A percentile compares a stretch with the other conserved stretches of the same genome.
phyloP scores from a whole-genome alignment of 1,140 invertebrate genomes.

The Drosophila littoralis region DNA sequence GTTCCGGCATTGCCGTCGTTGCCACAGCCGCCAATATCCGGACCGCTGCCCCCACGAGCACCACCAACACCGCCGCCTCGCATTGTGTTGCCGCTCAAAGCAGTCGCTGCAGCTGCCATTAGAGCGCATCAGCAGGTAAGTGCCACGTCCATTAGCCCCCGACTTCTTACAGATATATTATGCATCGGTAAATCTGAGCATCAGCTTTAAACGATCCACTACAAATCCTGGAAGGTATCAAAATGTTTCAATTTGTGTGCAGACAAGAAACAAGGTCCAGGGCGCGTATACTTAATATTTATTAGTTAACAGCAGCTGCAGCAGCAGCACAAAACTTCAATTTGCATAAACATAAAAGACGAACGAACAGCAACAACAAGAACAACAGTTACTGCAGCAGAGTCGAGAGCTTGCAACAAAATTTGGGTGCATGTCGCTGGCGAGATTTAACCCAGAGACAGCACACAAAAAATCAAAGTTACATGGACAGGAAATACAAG shows the following conservation, averaged over 20 bases:
- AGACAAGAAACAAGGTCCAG: conserved; percentile 39
- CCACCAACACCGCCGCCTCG: conserved; percentile 33
- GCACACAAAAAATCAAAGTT: conserved; percentile 79
- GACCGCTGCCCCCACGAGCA: conserved; percentile 10
- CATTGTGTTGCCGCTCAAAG: conserved; percentile 54
- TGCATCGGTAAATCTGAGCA: conserved; percentile 15
- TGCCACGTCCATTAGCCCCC: conserved; percentile 3
- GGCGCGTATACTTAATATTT: conserved; percentile 76
- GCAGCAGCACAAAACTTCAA: conserved; percentile 67
- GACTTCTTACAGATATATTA: not conserved
- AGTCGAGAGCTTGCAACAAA: conserved; percentile 19
- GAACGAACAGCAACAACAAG: conserved; percentile 43
- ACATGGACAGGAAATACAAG: conserved; percentile 61
- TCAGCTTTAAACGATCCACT: conserved; percentile 22
- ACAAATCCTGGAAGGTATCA: conserved; percentile 51
- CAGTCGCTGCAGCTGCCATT: conserved; percentile 59
- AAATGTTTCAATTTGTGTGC: conserved; percentile 65
- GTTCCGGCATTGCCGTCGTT: not conserved
- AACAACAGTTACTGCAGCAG: conserved; percentile 37
- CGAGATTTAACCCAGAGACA: conserved; percentile 72
- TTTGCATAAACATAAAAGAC: conserved; percentile 82
- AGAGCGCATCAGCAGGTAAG: conserved; percentile 67
- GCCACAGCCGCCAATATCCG: conserved; percentile 8
- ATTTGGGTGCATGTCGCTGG: conserved; percentile 52
- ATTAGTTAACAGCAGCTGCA: conserved; percentile 56